Evolutionary conservation across 2,888 invertebrate genomes (phyloP).

Genomic region (Alitta virens): DNA sequence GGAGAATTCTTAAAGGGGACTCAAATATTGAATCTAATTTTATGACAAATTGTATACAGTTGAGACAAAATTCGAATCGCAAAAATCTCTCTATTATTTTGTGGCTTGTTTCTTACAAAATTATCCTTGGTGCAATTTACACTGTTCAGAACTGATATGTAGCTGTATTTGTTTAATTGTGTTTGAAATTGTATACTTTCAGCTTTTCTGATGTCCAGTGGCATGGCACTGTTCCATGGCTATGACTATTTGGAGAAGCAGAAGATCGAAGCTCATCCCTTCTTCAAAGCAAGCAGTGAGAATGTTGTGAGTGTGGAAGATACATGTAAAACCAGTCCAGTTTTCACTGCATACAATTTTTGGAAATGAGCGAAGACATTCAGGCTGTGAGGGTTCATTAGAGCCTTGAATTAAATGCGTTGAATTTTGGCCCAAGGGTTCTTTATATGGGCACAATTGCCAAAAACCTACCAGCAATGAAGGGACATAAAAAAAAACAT

Average conservation of each 20-base stretch:
- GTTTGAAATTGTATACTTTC: constrained; percentile 2
- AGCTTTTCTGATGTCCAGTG: constrained; percentile 46
- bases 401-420: background rate
- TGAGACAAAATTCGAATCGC: too few species aligned
- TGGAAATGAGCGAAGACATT: too few species aligned
- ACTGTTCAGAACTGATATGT: too few species aligned
- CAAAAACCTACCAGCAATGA: too few species aligned
- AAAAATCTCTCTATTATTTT: background rate
- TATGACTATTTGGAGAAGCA: constrained; percentile 50
- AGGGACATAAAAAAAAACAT: too few species aligned
- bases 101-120: background rate
- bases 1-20: too few species aligned
- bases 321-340: background rate
- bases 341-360: background rate
- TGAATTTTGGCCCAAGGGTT: too few species aligned
- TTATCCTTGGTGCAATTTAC: background rate
- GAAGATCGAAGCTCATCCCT: constrained; percentile 30
- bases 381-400: too few species aligned
- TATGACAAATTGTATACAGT: too few species aligned
- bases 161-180: background rate
- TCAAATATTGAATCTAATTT: too few species aligned
- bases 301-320: background rate
- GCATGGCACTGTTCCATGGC: constrained; percentile 51
- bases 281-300: background rate
- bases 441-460: too few species aligned